These are phyloP conservation scores for Gallinago undulata DNA, from an alignment of 2,113 vertebrate species.

Conservation along the genomic window DNA sequence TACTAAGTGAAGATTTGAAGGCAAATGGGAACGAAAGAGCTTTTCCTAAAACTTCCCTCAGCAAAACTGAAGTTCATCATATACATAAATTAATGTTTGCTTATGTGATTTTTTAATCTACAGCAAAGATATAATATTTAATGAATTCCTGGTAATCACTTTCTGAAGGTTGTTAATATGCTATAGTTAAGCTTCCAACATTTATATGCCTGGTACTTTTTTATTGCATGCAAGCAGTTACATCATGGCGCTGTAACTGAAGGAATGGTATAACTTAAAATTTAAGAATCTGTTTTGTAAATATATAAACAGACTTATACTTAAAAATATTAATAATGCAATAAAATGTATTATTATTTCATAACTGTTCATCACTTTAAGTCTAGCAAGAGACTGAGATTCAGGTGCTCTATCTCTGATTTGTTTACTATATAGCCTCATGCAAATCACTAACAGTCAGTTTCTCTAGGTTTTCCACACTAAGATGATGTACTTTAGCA, in stretches of 20 bases:
- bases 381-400: background rate
- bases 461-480: background rate
- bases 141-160: background rate
- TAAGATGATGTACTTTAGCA: background rate
- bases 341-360: background rate
- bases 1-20: conserved; percentile 24
- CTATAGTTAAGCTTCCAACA: background rate
- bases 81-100: background rate
- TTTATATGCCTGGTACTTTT: background rate
- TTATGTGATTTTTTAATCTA: background rate
- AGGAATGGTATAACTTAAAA: background rate
- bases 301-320: background rate
- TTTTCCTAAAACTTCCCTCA: conserved; percentile 21
- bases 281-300: background rate
- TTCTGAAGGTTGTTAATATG: background rate
- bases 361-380: background rate
- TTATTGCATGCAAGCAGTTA: background rate
- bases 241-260: background rate
- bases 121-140: background rate
- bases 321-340: background rate
- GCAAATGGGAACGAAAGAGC: background rate
- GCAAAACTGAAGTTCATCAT: background rate
- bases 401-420: background rate
- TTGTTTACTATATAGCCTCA: rapidly evolving
- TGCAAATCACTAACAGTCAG: background rate